Conservation (phyloP, 2,888 invertebrate species). For the Theretra japonica region DNA sequence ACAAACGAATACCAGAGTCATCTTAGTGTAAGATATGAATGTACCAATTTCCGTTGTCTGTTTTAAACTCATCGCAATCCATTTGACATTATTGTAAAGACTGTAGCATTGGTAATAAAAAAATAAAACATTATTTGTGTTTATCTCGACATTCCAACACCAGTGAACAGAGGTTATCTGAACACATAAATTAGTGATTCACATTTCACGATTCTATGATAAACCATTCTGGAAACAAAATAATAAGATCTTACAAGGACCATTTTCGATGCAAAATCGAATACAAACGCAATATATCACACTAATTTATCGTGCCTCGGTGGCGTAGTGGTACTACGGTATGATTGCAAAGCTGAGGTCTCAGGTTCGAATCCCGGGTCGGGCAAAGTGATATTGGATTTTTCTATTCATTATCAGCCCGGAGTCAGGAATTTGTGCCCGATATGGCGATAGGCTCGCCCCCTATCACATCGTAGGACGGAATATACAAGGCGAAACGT, state of each 20-base stretch:
- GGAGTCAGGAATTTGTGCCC: no score
- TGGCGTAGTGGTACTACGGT: no score
- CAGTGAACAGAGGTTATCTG: constrained; percentile 5
- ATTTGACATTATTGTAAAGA: constrained; percentile 68
- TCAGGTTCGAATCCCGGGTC: no score
- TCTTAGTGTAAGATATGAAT: constrained; percentile 54
- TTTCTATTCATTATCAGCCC: no score
- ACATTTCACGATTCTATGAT: neutral
- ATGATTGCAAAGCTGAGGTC: no score
- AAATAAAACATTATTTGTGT: constrained; percentile 54
- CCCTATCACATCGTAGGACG: no score
- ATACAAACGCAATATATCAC: no score
- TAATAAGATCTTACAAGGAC: neutral
- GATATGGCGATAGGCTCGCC: no score
- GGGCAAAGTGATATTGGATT: no score
- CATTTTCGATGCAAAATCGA: no score
- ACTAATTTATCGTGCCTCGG: no score
- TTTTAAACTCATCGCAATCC: constrained; percentile 65
- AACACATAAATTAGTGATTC: neutral
- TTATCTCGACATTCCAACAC: constrained; percentile 36
- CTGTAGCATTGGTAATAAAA: constrained; percentile 80
- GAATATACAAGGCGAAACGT: no score
- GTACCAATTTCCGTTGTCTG: constrained; percentile 64
- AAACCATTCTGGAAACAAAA: neutral
- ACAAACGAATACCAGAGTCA: constrained; percentile 52